Percentiles rank a stretch among this genome's conserved stretches.
These are phyloP conservation scores for Thelaira solivaga DNA, from an alignment of 2,888 invertebrate genomes.

Conservation along the genomic window DNA sequence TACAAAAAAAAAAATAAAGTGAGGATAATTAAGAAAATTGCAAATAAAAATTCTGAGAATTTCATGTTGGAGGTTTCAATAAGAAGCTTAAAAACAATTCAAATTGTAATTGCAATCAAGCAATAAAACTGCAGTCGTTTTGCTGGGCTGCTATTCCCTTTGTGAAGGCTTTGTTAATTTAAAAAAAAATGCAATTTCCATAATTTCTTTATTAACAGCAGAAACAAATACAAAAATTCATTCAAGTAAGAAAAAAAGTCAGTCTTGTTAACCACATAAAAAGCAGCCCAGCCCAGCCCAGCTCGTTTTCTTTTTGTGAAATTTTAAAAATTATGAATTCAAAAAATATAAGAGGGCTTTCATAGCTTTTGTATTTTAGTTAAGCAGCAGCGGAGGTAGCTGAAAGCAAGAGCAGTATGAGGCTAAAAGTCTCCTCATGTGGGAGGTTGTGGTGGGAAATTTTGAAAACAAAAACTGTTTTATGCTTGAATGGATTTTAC, in stretches of 20 bases:
- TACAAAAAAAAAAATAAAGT: neutral
- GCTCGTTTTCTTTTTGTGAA: neutral
- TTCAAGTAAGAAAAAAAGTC: neutral
- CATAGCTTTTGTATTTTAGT: too few relatives aligned
- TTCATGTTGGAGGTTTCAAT: neutral
- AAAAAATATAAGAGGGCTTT: conserved; percentile 35
- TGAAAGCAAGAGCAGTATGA: neutral
- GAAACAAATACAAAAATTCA: conserved; percentile 20
- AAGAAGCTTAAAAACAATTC: conserved; percentile 70
- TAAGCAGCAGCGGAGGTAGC: too few relatives aligned
- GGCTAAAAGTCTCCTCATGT: conserved; percentile 34
- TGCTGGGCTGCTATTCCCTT: neutral
- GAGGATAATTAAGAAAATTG: conserved; percentile 46
- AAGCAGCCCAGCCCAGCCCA: neutral
- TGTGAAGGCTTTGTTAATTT: conserved; percentile 1
- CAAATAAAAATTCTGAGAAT: conserved; percentile 47
- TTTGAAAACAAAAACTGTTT: conserved; percentile 68
- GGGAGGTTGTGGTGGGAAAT: conserved; percentile 52
- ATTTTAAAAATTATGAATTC: conserved; percentile 48
- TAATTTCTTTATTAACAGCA: conserved; percentile 59
- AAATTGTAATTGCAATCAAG: conserved; percentile 74
- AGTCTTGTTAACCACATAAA: conserved; percentile 35
- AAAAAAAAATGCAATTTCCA: conserved; percentile 54
- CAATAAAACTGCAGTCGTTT: conserved; percentile 54
- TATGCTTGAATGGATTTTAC: conserved; percentile 74